phyloP scores from a whole-genome alignment of 2,113 vertebrate species.

The Leptobrachium ailaonicum region DNA sequence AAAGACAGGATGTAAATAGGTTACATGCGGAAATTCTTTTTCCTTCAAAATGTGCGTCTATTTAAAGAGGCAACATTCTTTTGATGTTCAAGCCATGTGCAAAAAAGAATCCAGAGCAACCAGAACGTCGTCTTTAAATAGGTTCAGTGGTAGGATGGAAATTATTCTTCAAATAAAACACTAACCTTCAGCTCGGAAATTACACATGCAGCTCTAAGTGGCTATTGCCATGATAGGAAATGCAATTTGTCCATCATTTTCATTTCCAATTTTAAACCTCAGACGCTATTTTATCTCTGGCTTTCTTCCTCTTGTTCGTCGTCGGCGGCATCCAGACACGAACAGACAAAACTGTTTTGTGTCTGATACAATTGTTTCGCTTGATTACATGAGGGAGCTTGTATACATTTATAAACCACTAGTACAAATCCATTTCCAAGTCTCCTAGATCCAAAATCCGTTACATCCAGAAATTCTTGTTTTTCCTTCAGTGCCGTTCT shows the following conservation, averaged over 20 bases:
- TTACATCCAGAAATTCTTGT: too few relatives aligned
- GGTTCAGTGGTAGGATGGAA: conserved; percentile 1
- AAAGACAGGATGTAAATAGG: neutral
- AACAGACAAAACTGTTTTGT: too few relatives aligned
- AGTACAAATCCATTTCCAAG: too few relatives aligned
- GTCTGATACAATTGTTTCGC: too few relatives aligned
- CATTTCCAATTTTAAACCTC: neutral
- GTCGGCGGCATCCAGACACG: too few relatives aligned
- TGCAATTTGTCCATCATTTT: neutral
- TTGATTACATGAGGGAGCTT: too few relatives aligned
- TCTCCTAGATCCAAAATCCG: too few relatives aligned
- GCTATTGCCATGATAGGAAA: neutral
- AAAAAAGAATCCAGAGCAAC: neutral
- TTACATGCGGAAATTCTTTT: neutral
- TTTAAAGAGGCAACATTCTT: neutral
- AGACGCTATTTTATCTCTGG: conserved; percentile 12
- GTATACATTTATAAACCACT: too few relatives aligned
- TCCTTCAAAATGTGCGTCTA: neutral
- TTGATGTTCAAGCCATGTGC: neutral
- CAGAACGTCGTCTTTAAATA: conserved; percentile 1
- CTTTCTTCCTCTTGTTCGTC: neutral
- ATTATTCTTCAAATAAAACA: conserved; percentile 3
- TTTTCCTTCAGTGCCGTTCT: too few relatives aligned
- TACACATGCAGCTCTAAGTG: conserved; percentile 9
- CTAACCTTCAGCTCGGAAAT: conserved; percentile 10